Base-by-base conservation (phyloP, 2,888 invertebrate species). In the Sphaerophoria rueppellii region DNA sequence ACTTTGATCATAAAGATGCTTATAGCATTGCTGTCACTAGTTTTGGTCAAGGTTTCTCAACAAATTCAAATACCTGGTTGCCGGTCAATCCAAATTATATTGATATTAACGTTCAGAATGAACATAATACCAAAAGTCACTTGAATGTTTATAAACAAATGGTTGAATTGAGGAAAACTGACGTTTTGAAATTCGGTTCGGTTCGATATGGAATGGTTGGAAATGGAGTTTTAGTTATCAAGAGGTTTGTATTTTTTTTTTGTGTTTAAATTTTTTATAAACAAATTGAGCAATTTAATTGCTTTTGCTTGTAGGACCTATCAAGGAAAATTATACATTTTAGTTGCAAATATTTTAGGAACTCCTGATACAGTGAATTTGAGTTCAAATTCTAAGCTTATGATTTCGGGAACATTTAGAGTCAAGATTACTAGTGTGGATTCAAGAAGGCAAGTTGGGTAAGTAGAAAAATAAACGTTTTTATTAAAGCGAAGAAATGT, bases 61-160 rank as follows among this genome's bases (percentile, higher is more conserved):
- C 81, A 1, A 89, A 86, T 50, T 65, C 87, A 50, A 86, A 67
- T 4, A 91, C 91, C 2, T 92, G 91, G 91, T 78, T 92, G 67
- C 91, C 92, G n/a, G 89, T 92, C 1, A 93, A 95, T 87, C 91
- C 92, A 0, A 94, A 95, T 89, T 95, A 95, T 89, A 88, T 87
- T 57, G 91, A 90, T 0, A 87, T 95, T 0, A 96, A 96, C 89
- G 91, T 95, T 37, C 92, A 92, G 0, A 91, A 89, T 0, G 93
- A 95, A 88, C 90, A 90, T 37, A 70, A 77, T 0, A 90, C 91
- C 0, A 91, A 91, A 63, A 95, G 94, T 43, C 94, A 95, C 89
- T 93, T 94, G 77, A 93, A 93, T 82, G 93, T 95, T 60, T 95
- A 94, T 90, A 93, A 93, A 87, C 92, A 93, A 35, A 88, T 95